phyloP scores from a whole-genome alignment of 2,797 vertebrate genomes.

The Amniataba percoides region DNA sequence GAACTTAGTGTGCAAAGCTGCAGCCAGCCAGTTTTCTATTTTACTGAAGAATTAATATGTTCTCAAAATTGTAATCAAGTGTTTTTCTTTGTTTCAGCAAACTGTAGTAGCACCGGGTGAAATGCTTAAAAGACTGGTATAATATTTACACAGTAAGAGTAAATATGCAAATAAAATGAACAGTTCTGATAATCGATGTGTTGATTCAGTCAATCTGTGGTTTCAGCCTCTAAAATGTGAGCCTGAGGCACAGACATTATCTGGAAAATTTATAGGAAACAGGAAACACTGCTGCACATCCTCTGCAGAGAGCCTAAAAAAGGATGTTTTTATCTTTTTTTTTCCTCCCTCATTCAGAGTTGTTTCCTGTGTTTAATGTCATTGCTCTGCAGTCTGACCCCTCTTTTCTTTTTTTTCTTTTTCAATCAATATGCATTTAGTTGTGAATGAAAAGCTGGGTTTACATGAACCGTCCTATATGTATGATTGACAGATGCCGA shows the following conservation, averaged over 20 bases:
- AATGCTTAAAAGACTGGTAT: not conserved
- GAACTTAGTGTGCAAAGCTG: not conserved
- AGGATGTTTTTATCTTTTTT: slow-evolving; percentile 4
- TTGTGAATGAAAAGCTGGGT: slow-evolving; percentile 10
- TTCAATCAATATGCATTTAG: not conserved
- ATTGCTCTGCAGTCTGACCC: not conserved
- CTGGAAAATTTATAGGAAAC: not conserved
- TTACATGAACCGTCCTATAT: not conserved
- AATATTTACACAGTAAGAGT: not conserved
- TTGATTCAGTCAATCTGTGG: not conserved
- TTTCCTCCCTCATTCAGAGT: not conserved
- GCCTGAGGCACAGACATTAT: not conserved
- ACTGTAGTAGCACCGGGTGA: no score
- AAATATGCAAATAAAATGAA: no score
- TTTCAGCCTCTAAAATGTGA: not conserved
- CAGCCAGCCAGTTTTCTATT: not conserved
- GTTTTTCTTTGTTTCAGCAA: not conserved
- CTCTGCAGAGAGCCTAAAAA: slow-evolving; percentile 11
- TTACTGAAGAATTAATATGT: not conserved
- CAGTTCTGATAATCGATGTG: not conserved
- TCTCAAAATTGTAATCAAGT: not conserved
- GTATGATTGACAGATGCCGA: slow-evolving; percentile 91
- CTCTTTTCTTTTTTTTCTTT: no score
- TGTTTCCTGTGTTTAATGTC: slow-evolving; percentile 24
- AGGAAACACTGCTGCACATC: not conserved